Percentiles rank a stretch among this genome's conserved stretches.
Conservation (phyloP, 2,113 vertebrate genomes). For the Alligator mississippiensis region DNA sequence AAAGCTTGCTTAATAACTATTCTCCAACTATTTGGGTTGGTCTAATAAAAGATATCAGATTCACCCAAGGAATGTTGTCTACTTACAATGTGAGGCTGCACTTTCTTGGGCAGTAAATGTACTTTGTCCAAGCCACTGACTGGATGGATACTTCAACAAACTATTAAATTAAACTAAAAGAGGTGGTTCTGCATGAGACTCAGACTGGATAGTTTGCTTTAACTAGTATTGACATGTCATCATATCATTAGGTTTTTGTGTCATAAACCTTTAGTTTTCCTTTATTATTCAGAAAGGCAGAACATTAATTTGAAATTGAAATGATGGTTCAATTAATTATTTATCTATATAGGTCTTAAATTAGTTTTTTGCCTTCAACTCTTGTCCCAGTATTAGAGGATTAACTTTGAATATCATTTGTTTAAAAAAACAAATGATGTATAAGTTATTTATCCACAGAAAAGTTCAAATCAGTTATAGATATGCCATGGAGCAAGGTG, state of each 20-base stretch:
- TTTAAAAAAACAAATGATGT: neutral
- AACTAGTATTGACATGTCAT: neutral
- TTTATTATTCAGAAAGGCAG: neutral
- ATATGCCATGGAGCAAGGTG: neutral
- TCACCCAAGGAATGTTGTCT: too few species aligned
- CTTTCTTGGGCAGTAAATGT: neutral
- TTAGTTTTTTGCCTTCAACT: neutral
- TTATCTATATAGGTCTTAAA: neutral
- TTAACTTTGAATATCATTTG: neutral
- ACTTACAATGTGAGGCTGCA: too few species aligned
- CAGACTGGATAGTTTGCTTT: neutral
- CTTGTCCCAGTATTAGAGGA: neutral
- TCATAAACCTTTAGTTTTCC: neutral
- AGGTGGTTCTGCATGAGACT: rapidly evolving
- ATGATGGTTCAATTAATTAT: neutral
- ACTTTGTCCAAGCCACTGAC: neutral
- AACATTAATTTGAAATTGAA: neutral
- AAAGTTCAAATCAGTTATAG: neutral
- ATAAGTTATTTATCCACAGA: neutral
- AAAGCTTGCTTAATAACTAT: too few species aligned
- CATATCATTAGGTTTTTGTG: neutral
- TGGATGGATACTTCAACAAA: neutral
- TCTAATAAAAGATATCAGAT: too few species aligned
- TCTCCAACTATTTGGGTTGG: too few species aligned
- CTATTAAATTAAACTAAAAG: neutral